Conservation (phyloP, 1,140 invertebrate genomes). For the Goniozus legneri region DNA sequence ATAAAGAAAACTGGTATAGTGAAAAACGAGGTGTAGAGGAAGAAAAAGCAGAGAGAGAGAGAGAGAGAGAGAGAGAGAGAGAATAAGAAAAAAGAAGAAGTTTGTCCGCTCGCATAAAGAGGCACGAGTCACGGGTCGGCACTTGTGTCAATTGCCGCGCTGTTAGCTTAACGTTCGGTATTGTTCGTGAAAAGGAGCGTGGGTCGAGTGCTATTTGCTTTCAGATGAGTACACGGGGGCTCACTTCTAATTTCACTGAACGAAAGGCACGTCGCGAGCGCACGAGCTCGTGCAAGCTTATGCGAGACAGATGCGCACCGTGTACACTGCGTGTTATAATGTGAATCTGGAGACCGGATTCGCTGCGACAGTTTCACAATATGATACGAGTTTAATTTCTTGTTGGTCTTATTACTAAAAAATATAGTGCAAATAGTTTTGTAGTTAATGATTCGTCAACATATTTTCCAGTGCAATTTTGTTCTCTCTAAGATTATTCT, state of each 20-base stretch:
- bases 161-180: constrained; percentile 35
- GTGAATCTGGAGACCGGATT: constrained; percentile 3
- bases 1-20: neutral
- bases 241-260: constrained; percentile 31
- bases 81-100: constrained; percentile 25
- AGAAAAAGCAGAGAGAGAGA: neutral
- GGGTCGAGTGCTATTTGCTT: constrained; percentile 35
- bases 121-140: constrained; percentile 30
- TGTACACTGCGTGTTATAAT: neutral
- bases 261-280: constrained; percentile 10
- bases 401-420: too few relatives aligned
- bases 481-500: constrained; percentile 10
- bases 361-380: constrained; percentile 6
- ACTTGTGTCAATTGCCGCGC: constrained; percentile 35
- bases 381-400: neutral
- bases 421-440: too few relatives aligned
- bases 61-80: neutral
- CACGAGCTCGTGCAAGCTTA: neutral
- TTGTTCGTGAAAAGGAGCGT: constrained; percentile 33
- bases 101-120: constrained; percentile 31
- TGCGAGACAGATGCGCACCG: neutral
- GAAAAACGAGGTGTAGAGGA: neutral
- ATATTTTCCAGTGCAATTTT: constrained; percentile 8
- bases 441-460: neutral
- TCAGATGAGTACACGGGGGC: constrained; percentile 28